Evolutionary conservation across 2,113 vertebrate genomes (phyloP).

Genomic region (Canis aureus): DNA sequence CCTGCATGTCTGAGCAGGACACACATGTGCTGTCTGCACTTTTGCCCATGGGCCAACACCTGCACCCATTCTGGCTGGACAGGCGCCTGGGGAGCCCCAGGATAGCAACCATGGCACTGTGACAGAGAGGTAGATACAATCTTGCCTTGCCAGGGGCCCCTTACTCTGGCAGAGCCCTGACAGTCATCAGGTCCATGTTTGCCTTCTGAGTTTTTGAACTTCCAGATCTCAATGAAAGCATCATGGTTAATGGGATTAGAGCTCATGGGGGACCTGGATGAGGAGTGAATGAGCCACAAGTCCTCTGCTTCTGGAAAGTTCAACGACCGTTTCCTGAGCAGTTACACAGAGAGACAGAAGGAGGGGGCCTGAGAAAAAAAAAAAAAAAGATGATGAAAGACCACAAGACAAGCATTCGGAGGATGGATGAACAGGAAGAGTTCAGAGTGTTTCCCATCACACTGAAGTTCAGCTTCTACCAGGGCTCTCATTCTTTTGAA

Average conservation of each 20-base stretch:
- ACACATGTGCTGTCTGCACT: neutral
- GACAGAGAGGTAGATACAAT: neutral
- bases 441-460: neutral
- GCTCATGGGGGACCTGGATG: neutral
- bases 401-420: neutral
- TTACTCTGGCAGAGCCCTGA: neutral
- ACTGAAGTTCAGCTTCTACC: neutral
- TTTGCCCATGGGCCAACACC: neutral
- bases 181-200: neutral
- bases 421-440: neutral
- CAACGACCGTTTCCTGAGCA: neutral
- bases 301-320: neutral
- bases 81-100: neutral
- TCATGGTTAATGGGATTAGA: neutral
- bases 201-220: neutral
- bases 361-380: neutral
- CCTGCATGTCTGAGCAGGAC: neutral
- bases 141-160: neutral
- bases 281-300: accelerated
- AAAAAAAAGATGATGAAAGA: neutral
- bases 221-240: neutral
- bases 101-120: neutral
- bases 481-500: neutral
- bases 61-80: neutral
- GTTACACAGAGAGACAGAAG: neutral